phyloP scores from a whole-genome alignment of 2,888 invertebrate genomes.

The Cephus pulcher region DNA sequence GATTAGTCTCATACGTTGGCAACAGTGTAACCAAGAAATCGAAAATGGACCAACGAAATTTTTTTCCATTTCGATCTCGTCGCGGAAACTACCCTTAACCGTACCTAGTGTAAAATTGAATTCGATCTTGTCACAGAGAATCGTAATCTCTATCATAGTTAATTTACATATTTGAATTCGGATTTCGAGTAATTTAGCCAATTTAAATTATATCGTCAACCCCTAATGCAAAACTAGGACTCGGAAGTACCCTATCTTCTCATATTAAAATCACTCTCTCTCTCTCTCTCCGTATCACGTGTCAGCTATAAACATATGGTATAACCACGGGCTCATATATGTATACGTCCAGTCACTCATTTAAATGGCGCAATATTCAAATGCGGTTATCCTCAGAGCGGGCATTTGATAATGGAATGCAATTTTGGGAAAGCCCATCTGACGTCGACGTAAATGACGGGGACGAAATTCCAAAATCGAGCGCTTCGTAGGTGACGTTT shows the following conservation, averaged over 20 bases:
- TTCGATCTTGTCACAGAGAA: background rate
- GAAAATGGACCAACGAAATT: background rate
- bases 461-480: background rate
- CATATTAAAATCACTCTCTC: background rate
- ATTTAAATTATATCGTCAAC: background rate
- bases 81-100: background rate
- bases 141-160: background rate
- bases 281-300: background rate
- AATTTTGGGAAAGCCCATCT: background rate
- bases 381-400: background rate
- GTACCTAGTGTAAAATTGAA: background rate
- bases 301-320: background rate
- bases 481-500: background rate
- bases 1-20: background rate
- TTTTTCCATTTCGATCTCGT: background rate
- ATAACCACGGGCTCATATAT: background rate
- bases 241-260: background rate
- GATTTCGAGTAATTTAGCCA: no score
- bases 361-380: background rate
- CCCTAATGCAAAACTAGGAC: background rate
- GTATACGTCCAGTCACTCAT: background rate
- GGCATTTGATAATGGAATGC: background rate
- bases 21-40: background rate
- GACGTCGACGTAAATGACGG: background rate
- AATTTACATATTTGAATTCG: background rate